phyloP scores from a whole-genome alignment of 2,113 vertebrate genomes.

The Ceratotherium simum region DNA sequence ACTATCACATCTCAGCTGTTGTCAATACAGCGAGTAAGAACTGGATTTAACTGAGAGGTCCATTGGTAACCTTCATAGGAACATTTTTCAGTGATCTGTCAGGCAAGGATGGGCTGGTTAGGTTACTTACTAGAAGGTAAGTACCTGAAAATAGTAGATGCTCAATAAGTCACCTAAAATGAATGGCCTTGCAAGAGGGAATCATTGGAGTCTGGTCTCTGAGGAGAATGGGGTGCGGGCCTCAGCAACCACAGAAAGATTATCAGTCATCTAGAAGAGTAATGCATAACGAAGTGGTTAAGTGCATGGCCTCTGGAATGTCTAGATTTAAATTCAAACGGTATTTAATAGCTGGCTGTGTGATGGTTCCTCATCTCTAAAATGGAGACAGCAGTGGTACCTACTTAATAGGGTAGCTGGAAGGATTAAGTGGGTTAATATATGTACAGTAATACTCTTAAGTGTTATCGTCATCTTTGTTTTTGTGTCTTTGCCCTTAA shows the following conservation, averaged over 20 bases:
- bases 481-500: background rate
- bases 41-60: background rate
- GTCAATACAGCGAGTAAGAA: background rate
- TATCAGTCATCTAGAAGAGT: background rate
- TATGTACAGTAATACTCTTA: background rate
- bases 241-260: background rate
- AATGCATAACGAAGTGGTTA: background rate
- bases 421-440: background rate
- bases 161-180: background rate
- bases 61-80: background rate
- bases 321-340: slow-evolving; percentile 16
- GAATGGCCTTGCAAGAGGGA: background rate
- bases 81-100: background rate
- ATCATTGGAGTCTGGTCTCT: background rate
- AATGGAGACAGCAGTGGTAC: background rate
- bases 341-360: background rate
- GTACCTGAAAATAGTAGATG: background rate
- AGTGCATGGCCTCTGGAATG: background rate
- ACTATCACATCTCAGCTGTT: background rate
- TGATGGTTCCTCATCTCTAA: background rate
- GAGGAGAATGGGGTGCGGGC: background rate
- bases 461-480: background rate
- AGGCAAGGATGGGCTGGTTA: background rate
- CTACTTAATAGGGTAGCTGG: background rate
- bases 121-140: background rate